phyloP scores from a whole-genome alignment of 2,797 vertebrate genomes.

The Enteromius treurensis region DNA sequence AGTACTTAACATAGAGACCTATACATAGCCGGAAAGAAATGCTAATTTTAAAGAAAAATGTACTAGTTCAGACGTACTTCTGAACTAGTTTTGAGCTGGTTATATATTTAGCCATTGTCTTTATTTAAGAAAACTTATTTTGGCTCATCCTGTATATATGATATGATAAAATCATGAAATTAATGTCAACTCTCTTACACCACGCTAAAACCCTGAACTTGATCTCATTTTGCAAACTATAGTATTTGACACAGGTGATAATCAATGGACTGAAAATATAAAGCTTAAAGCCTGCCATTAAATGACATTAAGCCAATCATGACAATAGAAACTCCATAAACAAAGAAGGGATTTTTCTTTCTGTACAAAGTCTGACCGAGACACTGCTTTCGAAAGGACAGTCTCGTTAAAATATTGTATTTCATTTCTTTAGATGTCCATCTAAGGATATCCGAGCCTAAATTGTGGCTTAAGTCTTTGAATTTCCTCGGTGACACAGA shows the following conservation, averaged over 20 bases:
- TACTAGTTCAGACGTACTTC: too few relatives aligned
- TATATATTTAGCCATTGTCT: background rate
- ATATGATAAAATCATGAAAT: background rate
- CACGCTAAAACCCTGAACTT: conserved; percentile 7
- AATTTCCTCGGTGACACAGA: conserved; percentile 69
- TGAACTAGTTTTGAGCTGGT: background rate
- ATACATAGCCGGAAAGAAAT: too few relatives aligned
- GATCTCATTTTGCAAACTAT: conserved; percentile 28
- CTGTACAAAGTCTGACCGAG: conserved; percentile 61
- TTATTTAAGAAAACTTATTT: background rate
- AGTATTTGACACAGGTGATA: conserved; percentile 33
- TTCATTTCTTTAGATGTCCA: conserved; percentile 61
- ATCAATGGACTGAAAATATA: conserved; percentile 31
- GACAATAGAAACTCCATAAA: background rate
- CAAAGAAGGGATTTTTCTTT: background rate
- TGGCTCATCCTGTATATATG: background rate
- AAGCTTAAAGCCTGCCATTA: conserved; percentile 21
- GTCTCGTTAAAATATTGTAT: conserved; percentile 69
- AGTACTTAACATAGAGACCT: too few relatives aligned
- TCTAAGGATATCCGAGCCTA: conserved; percentile 72
- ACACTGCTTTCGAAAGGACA: conserved; percentile 64
- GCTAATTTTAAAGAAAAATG: too few relatives aligned
- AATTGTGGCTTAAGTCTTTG: conserved; percentile 70
- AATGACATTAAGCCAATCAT: conserved; percentile 7
- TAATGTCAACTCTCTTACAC: background rate